Evolutionary conservation across 2,113 vertebrate species (phyloP).

Genomic region (Andinoacara biseriatus): DNA sequence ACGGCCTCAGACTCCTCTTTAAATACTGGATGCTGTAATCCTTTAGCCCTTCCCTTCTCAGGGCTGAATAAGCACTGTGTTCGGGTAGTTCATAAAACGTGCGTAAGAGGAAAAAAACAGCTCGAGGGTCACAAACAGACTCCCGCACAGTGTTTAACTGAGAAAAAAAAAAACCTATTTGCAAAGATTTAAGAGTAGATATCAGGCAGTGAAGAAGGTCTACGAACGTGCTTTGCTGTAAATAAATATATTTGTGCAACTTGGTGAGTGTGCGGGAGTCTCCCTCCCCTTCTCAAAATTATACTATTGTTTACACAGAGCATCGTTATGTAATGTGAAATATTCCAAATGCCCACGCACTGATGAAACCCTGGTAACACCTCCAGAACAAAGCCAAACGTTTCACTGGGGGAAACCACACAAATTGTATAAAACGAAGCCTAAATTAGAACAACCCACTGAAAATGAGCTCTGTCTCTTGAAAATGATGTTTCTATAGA

Average conservation of each 20-base stretch:
- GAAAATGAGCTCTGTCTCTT: neutral
- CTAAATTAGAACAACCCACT: neutral
- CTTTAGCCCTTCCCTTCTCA: neutral
- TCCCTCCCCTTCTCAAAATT: neutral
- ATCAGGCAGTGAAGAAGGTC: neutral
- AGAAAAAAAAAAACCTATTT: neutral
- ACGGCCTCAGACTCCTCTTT: neutral
- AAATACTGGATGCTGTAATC: neutral
- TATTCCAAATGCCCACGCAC: neutral
- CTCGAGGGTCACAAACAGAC: neutral
- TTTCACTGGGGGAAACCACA: neutral
- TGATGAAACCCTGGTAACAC: constrained; percentile 3
- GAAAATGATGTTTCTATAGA: neutral
- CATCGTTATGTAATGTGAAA: constrained; percentile 1
- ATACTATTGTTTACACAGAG: constrained; percentile 12
- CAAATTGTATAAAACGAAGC: constrained; percentile 1
- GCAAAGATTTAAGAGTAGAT: neutral
- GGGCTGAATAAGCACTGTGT: neutral
- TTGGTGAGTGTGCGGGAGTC: neutral
- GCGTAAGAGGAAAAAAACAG: neutral
- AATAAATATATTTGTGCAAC: neutral
- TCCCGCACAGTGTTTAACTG: neutral
- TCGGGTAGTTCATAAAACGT: neutral
- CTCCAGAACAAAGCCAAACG: neutral
- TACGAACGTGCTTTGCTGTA: neutral